Evolutionary conservation across 2,113 vertebrate species (phyloP).

Genomic region (Athene noctua): DNA sequence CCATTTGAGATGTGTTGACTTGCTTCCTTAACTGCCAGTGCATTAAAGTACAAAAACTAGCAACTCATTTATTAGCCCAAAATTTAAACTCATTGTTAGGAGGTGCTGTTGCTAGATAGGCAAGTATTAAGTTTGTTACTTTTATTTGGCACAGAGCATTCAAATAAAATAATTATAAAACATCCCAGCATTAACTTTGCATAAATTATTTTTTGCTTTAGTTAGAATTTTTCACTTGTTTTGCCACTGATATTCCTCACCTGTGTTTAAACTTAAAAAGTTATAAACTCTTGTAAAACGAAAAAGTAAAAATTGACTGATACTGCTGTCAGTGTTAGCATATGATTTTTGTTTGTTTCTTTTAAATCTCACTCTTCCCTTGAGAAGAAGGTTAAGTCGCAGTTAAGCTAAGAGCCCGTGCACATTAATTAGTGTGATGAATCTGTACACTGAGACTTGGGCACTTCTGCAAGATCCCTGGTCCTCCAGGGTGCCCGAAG

Average conservation of each 20-base stretch:
- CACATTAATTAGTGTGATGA: not conserved
- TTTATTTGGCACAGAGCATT: too few species aligned
- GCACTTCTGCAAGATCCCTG: not conserved
- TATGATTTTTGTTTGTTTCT: not conserved
- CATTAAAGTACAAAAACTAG: constrained; percentile 50
- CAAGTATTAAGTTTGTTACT: constrained; percentile 29
- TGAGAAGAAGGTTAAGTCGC: not conserved
- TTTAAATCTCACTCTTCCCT: not conserved
- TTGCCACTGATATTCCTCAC: not conserved
- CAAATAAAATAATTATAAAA: not conserved
- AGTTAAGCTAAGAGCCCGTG: not conserved
- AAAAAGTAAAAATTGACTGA: not conserved
- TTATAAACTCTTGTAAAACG: not conserved
- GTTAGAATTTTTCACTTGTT: not conserved
- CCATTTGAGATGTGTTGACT: not conserved
- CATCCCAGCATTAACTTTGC: not conserved
- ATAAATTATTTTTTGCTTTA: constrained; percentile 26
- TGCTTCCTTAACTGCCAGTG: constrained; percentile 49
- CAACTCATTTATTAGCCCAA: constrained; percentile 40
- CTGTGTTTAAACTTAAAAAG: not conserved
- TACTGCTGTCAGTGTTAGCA: not conserved
- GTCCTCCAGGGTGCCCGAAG: rapidly evolving
- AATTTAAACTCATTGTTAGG: constrained; percentile 15
- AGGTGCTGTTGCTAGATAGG: constrained; percentile 14
- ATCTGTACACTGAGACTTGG: not conserved